These are phyloP conservation scores for Baronia brevicornis DNA, from an alignment of 2,888 invertebrate species.

Conservation along the genomic window DNA sequence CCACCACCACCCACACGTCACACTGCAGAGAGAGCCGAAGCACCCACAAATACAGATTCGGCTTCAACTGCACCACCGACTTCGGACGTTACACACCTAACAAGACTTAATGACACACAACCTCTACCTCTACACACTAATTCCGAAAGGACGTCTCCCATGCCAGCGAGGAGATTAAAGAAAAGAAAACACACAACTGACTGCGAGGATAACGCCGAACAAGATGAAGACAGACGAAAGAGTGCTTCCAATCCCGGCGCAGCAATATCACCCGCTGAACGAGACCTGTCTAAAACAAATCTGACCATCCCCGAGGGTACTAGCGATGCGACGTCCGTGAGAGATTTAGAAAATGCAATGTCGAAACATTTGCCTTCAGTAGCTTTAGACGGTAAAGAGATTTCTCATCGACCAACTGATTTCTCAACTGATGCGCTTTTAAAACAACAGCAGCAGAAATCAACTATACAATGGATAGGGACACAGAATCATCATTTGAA, in stretches of 20 bases:
- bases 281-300: constrained; percentile 57
- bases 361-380: constrained; percentile 89
- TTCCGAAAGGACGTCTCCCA: constrained; percentile 71
- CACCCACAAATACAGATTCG: constrained; percentile 53
- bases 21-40: constrained; percentile 53
- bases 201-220: constrained; percentile 57
- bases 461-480: constrained; percentile 95
- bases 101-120: constrained; percentile 58
- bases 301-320: constrained; percentile 54
- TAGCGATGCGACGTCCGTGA: constrained; percentile 81
- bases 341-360: constrained; percentile 97
- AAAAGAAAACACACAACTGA: constrained; percentile 66
- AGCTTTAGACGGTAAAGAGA: constrained; percentile 70
- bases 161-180: constrained; percentile 77
- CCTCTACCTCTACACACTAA: constrained; percentile 59
- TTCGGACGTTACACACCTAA: constrained; percentile 61
- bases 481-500: constrained; percentile 81
- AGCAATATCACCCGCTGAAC: constrained; percentile 56
- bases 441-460: constrained; percentile 85
- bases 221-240: constrained; percentile 64
- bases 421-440: constrained; percentile 90
- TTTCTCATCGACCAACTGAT: constrained; percentile 85
- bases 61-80: constrained; percentile 61
- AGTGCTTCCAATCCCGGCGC: constrained; percentile 60
- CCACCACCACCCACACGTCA: constrained; percentile 56